Base-by-base conservation (phyloP, 1,140 invertebrate genomes). In the Orius laevigatus region DNA sequence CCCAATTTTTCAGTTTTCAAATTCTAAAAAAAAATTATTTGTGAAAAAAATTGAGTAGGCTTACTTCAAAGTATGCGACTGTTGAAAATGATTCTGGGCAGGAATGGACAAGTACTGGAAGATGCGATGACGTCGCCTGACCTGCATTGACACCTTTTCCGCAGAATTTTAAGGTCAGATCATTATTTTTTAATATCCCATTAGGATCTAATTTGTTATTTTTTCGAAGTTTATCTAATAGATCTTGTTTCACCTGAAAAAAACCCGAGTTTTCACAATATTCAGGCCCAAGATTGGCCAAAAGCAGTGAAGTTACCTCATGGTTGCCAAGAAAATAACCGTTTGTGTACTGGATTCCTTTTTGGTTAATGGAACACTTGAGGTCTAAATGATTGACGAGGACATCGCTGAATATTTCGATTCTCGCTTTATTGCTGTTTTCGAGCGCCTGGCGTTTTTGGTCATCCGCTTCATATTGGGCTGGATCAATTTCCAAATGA, bases 21-120 rank as follows among this genome's bases (percentile, higher is more conserved):
- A 63, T 84, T 79, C 79, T 85, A 53, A 36, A 67, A 60, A 56
- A 49, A 43, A 43, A 43, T 25, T 43, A 3, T 5, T 43, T 45
- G 34, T 49, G 8, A 46, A 25, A n/a, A 45, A 45, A 20, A 50
- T 0, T 4, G 3, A 25, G 8, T 3, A 43, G 6, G n/a, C 33
- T n/a, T 61, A 82, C 78, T 67, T 87, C 78, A 64, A 84, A 89
- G 62, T 85, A 88, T 52, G 78, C 73, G 6, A 84, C 73, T 9
- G 81, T 85, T 2, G 78, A 83, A 62, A 86, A 88, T 57, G 82
- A 73, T 10, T 77, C 72, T 1, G 83, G 83, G 65, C 81, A 85
- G 43, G 79, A 73, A 64, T 82, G 76, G 49, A 84, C 65, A 52
- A 79, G 66, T 44, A 86, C 71, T 5, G 84, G 84, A 33, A 86